Percentiles rank a stretch among this genome's conserved stretches.
Conservation (phyloP, 2,113 vertebrate genomes). For the Tetrax tetrax region DNA sequence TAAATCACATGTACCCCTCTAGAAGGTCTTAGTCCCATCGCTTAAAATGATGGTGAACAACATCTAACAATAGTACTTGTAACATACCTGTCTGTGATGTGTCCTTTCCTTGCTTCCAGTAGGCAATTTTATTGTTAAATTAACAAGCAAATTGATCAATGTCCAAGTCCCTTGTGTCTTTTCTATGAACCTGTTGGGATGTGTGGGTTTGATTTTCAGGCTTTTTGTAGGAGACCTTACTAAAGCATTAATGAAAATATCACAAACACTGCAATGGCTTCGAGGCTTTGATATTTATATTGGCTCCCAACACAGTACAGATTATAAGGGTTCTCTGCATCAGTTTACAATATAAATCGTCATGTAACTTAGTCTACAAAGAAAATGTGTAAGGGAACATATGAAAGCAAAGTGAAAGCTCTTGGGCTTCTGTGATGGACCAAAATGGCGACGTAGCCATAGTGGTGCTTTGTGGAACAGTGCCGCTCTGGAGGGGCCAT, state of each 20-base stretch:
- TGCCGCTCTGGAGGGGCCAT: not conserved
- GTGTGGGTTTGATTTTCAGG: not conserved
- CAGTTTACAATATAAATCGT: not conserved
- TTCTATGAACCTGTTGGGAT: not conserved
- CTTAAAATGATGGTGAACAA: not conserved
- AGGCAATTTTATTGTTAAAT: not conserved
- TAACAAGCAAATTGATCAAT: not conserved
- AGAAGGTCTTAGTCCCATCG: not conserved
- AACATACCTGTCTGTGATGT: not conserved
- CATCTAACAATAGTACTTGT: not conserved
- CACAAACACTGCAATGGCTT: not conserved
- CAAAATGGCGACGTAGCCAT: not conserved
- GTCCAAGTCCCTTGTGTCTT: not conserved
- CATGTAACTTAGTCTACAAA: not conserved
- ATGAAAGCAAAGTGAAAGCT: not conserved
- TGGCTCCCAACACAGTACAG: not conserved
- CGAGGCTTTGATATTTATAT: not conserved
- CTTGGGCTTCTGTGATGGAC: not conserved
- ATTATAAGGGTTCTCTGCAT: not conserved
- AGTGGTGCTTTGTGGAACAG: not conserved
- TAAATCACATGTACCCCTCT: not conserved
- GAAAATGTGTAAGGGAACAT: not conserved
- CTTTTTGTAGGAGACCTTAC: not conserved
- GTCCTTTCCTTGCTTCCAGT: not conserved
- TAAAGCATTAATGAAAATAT: not conserved